These are phyloP conservation scores for Pseudoatta argentina DNA, from an alignment of 1,140 invertebrate species.

Conservation along the genomic window DNA sequence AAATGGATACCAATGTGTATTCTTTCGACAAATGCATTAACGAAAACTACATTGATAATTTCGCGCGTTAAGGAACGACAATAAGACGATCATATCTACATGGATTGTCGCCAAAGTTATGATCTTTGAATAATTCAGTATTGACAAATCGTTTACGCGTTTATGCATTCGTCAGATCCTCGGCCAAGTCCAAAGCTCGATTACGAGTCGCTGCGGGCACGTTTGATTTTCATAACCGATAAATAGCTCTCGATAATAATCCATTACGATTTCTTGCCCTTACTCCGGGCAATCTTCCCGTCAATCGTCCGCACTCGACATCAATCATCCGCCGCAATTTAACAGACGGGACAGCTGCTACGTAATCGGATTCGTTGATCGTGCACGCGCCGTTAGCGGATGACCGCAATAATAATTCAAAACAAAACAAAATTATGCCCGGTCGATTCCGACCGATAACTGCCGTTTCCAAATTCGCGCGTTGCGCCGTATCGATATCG, in stretches of 20 bases:
- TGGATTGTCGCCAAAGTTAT: neutral
- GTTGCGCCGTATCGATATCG: neutral
- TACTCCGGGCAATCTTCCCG: conserved; percentile 52
- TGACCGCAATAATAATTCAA: conserved; percentile 78
- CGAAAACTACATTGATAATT: neutral
- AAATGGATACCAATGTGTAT: neutral
- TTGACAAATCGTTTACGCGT: conserved; percentile 36
- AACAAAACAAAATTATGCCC: conserved; percentile 78
- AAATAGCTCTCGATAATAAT: conserved; percentile 56
- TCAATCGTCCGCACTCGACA: conserved; percentile 54
- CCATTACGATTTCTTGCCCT: conserved; percentile 55
- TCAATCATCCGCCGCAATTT: conserved; percentile 72
- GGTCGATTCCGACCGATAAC: conserved; percentile 68
- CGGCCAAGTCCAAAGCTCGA: neutral
- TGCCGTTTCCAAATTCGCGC: conserved; percentile 51
- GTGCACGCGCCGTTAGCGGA: conserved; percentile 59
- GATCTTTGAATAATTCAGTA: conserved; percentile 29
- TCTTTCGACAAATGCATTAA: neutral
- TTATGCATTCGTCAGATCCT: neutral
- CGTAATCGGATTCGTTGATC: conserved; percentile 69
- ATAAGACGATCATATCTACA: neutral
- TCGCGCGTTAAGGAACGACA: neutral
- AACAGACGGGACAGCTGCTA: conserved; percentile 66
- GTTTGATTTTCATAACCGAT: conserved; percentile 51
- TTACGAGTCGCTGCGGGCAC: neutral